These are phyloP conservation scores for Fundulus diaphanus DNA, from an alignment of 2,797 vertebrate genomes.

Conservation along the genomic window DNA sequence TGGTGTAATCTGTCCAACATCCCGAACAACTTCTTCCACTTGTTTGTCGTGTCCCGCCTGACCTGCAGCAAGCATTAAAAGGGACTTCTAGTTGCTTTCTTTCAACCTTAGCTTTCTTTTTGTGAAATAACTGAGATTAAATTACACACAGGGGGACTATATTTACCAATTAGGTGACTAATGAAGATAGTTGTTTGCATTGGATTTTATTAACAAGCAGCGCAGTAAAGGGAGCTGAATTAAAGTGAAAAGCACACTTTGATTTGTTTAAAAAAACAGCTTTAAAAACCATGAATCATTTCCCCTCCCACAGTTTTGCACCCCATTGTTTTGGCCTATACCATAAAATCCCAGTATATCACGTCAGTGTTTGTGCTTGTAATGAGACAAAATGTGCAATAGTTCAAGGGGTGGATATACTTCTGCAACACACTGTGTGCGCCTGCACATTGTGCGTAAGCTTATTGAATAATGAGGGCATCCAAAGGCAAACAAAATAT, in stretches of 20 bases:
- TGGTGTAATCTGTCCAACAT: too few relatives aligned
- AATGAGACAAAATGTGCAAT: neutral
- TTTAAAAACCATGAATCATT: neutral
- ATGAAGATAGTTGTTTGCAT: neutral
- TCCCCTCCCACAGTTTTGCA: neutral
- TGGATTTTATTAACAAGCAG: neutral
- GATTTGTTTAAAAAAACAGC: neutral
- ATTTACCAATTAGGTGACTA: neutral
- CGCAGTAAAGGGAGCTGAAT: too few relatives aligned
- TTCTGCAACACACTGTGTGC: neutral
- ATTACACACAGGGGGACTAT: neutral
- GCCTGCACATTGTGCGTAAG: neutral
- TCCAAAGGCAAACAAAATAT: conserved; percentile 64
- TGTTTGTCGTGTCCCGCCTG: neutral
- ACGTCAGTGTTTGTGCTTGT: neutral
- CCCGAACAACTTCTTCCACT: neutral
- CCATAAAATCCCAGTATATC: neutral
- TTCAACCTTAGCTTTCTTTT: neutral
- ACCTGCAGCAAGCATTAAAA: neutral
- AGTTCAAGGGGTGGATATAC: neutral
- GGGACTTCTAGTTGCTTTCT: neutral
- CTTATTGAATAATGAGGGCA: conserved; percentile 50
- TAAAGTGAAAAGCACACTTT: neutral
- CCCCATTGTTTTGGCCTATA: neutral
- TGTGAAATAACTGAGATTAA: neutral